Evolutionary conservation across 2,888 invertebrate genomes (phyloP), one percentile per base, ranked within the genome.

Genomic region (Cerceris ruficornis): DNA sequence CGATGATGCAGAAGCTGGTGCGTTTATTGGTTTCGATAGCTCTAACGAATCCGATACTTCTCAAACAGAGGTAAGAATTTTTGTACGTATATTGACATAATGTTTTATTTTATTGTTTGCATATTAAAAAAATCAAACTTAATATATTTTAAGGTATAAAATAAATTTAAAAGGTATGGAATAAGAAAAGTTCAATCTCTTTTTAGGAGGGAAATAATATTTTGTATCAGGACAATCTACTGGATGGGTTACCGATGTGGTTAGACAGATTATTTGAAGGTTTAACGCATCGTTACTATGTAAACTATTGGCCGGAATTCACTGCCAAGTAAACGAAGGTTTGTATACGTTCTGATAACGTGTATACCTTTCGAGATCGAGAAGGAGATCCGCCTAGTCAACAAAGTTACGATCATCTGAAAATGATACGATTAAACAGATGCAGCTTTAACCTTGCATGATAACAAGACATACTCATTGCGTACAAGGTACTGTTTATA

Each of bases 301-400:
- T 99, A 87, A 98, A 98, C 93, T 98, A 98, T 93, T 99, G 99
- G 99, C 99, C 99, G n/a, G 98, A 98, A 91, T 98, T 97, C 94
- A 96, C 96, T 84, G 95, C 96, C 90, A 97, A 97, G 93, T 97
- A 95, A 86, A 73, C 50, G 54, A 59, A 75, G 60, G 28, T 60
- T 49, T 46, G 14, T 75, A 69, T 75, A 55, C 77, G 58, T 77
- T 58, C 54, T 71, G 72, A 58, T 75, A 64, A 69, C 57, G 46
- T 79, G 75, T 73, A 77, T 77, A 70, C 69, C 70, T 69, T 71
- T 81, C 57, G 73, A 65, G 71, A 71, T 76, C 75, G 72, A 67
- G 61, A 83, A 79, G 71, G 75, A 79, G 75, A 81, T 85, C 78
- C 59, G 73, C 78, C 87, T 89, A 88, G 88, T 89, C 88, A 88